Conservation (phyloP, 2,888 invertebrate genomes). For the Hypsopygia costalis region DNA sequence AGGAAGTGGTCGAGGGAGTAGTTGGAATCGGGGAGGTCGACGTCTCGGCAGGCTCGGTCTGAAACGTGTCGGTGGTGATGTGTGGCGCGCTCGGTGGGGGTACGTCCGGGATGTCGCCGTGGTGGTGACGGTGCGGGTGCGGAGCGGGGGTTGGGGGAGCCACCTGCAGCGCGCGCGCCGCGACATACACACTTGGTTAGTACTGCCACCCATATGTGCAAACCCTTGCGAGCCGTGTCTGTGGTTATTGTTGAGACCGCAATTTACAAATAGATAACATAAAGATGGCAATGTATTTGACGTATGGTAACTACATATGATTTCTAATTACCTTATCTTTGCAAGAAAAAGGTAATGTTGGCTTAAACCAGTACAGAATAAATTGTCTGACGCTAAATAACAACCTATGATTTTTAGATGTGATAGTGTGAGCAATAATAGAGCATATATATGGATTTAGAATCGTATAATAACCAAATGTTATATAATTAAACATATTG, state of each 20-base stretch:
- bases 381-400: too few relatives aligned
- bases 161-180: slow-evolving; percentile 64
- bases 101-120: slow-evolving; percentile 48
- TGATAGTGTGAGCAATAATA: too few relatives aligned
- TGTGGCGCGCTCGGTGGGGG: slow-evolving; percentile 42
- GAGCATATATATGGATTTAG: too few relatives aligned
- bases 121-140: slow-evolving; percentile 72
- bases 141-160: slow-evolving; percentile 38
- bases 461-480: too few relatives aligned
- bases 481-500: too few relatives aligned
- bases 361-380: too few relatives aligned
- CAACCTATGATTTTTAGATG: too few relatives aligned
- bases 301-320: too few relatives aligned
- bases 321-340: too few relatives aligned
- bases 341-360: too few relatives aligned
- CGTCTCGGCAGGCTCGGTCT: slow-evolving; percentile 57
- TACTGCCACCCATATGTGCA: slow-evolving; percentile 51
- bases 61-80: slow-evolving; percentile 71
- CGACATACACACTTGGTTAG: slow-evolving; percentile 69
- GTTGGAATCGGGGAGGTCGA: slow-evolving; percentile 27
- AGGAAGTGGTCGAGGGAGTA: slow-evolving; percentile 15
- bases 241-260: slow-evolving; percentile 38
- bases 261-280: background rate
- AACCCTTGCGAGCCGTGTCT: slow-evolving; percentile 40
- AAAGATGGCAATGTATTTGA: too few relatives aligned